Evolutionary conservation across 2,888 invertebrate species (phyloP).

Genomic region (Mythimna lalbum): DNA sequence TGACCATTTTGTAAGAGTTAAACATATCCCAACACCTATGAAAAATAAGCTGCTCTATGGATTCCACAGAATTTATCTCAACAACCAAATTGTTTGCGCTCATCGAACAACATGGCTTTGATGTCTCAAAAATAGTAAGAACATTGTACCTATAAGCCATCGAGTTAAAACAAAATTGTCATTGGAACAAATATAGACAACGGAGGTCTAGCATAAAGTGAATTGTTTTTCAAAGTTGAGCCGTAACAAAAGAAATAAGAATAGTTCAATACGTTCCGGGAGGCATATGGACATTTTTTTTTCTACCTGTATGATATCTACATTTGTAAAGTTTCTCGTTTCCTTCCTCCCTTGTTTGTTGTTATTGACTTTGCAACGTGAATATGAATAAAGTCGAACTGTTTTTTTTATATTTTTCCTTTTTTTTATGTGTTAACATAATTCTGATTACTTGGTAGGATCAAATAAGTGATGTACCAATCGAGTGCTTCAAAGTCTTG

Average conservation of each 20-base stretch:
- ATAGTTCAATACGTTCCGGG: slow-evolving; percentile 40
- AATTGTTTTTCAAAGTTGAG: slow-evolving; percentile 46
- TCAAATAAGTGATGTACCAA: no score
- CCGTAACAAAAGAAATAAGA: slow-evolving; percentile 38
- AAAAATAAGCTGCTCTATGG: neutral
- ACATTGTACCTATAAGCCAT: neutral
- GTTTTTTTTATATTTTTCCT: neutral
- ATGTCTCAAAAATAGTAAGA: neutral
- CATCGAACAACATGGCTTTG: neutral
- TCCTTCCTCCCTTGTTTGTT: slow-evolving; percentile 24
- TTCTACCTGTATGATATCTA: slow-evolving; percentile 42
- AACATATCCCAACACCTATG: no score
- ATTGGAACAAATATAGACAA: slow-evolving; percentile 9
- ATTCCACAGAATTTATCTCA: neutral
- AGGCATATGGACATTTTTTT: neutral
- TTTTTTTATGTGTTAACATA: neutral
- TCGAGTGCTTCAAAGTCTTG: no score
- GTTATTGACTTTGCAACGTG: slow-evolving; percentile 29
- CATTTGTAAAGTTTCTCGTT: slow-evolving; percentile 52
- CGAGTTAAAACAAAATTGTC: slow-evolving; percentile 19
- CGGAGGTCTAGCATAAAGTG: slow-evolving; percentile 13
- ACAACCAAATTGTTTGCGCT: neutral
- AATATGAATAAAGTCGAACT: neutral
- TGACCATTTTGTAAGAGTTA: no score
- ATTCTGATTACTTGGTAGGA: no score